Base-by-base conservation (phyloP, 2,113 vertebrate genomes). In the Sander lucioperca region DNA sequence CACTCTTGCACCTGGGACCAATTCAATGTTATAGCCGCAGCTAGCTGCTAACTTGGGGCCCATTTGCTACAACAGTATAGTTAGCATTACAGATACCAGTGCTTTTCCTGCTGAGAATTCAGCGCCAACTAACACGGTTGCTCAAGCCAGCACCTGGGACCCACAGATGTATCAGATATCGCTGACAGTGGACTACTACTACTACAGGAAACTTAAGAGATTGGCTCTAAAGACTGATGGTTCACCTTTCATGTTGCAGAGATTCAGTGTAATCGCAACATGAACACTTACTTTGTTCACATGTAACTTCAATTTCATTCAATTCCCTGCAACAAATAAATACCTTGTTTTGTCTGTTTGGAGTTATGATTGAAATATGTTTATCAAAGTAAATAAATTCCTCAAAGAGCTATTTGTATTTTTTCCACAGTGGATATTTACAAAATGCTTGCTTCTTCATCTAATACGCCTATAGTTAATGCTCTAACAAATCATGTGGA, bases 1-100 rank as follows among this genome's bases (percentile, higher is more conserved):
- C 92, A 93, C 77, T 86, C 74, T 88, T 21, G 85, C 93, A 93
- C 92, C 91, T 93, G 92, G 90, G 93, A 93, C 91, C 86, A 86
- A 93, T 92, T 93, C 86, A 63, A 57, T 66, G 81, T 88, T 92
- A 90, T 80, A 83, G 88, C 87, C 43, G 36, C 68, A 85, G 90
- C 92, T 90, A 85, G 90, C 85, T 86, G 88, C 90, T 91, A 93
- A 90, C 89, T 9, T 61, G 90, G 84, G 90, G 88, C 80, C 79
- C 84, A 89, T 94, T 91, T 80, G 59, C 78, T 80, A 70, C 90
- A 85, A 87, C 78, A 78, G 72, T 90, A 84, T 86, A 79, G 88
- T 91, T 91, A 91, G 84, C 92, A 86, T 89, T 54, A 88, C 77
- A 83, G 88, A 88, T 65, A 86, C 68, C 67, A 59, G 78, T 4